Evolutionary conservation across 23 tunicate genomes (phyloP), one percentile per base, ranked within the genome.

Genomic region (Halocynthia roretzi): DNA sequence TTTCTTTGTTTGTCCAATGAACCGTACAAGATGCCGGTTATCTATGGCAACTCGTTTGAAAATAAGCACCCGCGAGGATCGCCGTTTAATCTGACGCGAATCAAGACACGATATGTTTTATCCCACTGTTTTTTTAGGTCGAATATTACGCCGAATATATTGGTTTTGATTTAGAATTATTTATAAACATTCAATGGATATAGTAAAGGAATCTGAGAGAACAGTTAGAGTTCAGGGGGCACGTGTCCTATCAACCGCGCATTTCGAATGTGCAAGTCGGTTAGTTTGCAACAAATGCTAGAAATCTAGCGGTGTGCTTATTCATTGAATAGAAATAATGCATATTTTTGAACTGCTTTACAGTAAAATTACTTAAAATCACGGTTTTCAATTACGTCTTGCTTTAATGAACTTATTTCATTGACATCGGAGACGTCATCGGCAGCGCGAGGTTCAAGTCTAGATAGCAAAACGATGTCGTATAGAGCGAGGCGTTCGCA

Each of bases 21-120:
- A 48, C 48, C 70, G 70, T 65, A 65, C 48, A 65, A 65, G 44
- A 65, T 65, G 19, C 70, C 70, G 70, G 70, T 65, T 65, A 20
- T 20, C 70, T 65, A 65, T 65, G 31, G 70, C 70, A 65, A 65
- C 70, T 10, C 31, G 19, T 65, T 65, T 65, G 70, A 65, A 65
- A 65, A 6, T 20, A 20, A 65, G 70, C 70, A 65, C 70, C 22
- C 31, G 70, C 5, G 22, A 48, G 22, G 70, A 48, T 15, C 70
- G 31, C 63, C 15, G 19, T 31, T 31, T 31, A 31, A 31, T 31
- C 44, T 31, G 44, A 4, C 2, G 44, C 44, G 44, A 31, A 31
- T 31, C 44, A 0, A 31, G 44, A 31, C 44, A 31, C 44, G 44
- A 31, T 4, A 31, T 31, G 44, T 31, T 0, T 31, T 31, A 31